Conservation (phyloP, 2,888 invertebrate genomes). For the Callosobruchus maculatus region DNA sequence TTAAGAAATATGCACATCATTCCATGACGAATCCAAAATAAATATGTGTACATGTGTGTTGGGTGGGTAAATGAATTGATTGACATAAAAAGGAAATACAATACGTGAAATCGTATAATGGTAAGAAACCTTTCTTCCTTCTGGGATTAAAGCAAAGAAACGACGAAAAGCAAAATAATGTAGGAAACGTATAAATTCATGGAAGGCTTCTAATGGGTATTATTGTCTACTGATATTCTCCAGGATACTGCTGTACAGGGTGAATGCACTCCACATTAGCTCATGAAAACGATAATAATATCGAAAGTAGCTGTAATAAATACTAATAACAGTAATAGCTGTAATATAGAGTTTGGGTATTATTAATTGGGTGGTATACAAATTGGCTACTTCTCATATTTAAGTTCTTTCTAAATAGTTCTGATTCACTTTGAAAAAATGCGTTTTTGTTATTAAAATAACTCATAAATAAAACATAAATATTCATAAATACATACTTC, state of each 20-base stretch:
- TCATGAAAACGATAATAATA: too few species aligned
- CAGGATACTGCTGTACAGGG: not conserved
- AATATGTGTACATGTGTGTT: not conserved
- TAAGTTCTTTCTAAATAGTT: too few species aligned
- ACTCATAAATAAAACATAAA: too few species aligned
- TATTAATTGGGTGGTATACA: too few species aligned
- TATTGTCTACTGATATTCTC: not conserved
- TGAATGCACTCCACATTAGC: not conserved
- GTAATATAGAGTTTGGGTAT: too few species aligned
- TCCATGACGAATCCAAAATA: not conserved
- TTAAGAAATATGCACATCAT: too few species aligned
- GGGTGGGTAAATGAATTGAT: constrained; percentile 3
- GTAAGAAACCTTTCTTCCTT: constrained; percentile 37
- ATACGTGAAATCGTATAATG: constrained; percentile 37
- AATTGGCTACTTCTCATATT: too few species aligned
- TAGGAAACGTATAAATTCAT: not conserved
- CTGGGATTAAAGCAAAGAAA: constrained; percentile 29
- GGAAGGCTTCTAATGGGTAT: not conserved
- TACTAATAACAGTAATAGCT: too few species aligned
- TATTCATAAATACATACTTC: too few species aligned
- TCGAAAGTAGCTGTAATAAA: too few species aligned
- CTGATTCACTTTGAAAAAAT: too few species aligned
- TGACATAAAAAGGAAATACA: constrained; percentile 26
- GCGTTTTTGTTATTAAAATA: too few species aligned
- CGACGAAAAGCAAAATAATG: not conserved